Evolutionary conservation across 2,888 invertebrate genomes (phyloP).

Genomic region (Chaitophorus viminalis): DNA sequence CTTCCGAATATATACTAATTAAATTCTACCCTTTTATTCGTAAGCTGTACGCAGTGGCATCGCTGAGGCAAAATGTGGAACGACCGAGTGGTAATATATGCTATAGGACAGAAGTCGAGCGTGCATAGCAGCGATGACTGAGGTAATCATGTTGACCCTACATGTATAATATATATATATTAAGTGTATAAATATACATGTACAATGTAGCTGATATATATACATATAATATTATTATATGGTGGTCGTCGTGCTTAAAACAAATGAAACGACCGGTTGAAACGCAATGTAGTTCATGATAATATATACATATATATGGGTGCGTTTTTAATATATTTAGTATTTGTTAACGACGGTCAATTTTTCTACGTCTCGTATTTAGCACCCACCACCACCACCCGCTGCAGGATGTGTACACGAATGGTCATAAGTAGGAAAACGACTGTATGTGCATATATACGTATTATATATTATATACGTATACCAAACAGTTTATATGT

Average conservation of each 20-base stretch:
- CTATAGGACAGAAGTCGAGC: constrained; percentile 21
- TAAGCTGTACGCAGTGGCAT: background rate
- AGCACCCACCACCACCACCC: constrained; percentile 35
- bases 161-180: background rate
- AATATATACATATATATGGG: background rate
- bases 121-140: background rate
- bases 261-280: constrained; percentile 37
- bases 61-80: background rate
- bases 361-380: constrained; percentile 57
- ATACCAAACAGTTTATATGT: background rate
- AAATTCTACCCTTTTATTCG: background rate
- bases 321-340: constrained; percentile 28
- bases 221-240: background rate
- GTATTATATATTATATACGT: background rate
- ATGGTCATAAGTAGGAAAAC: constrained; percentile 12
- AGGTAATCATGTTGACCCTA: background rate
- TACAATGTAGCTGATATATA: constrained; percentile 7
- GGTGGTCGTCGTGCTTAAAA: constrained; percentile 20
- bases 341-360: constrained; percentile 53
- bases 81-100: background rate
- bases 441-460: background rate
- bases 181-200: background rate
- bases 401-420: constrained; percentile 36
- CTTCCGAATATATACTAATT: background rate
- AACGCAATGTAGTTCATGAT: constrained; percentile 36